Conservation (phyloP, 2,113 vertebrate genomes). For the Proteles cristata region DNA sequence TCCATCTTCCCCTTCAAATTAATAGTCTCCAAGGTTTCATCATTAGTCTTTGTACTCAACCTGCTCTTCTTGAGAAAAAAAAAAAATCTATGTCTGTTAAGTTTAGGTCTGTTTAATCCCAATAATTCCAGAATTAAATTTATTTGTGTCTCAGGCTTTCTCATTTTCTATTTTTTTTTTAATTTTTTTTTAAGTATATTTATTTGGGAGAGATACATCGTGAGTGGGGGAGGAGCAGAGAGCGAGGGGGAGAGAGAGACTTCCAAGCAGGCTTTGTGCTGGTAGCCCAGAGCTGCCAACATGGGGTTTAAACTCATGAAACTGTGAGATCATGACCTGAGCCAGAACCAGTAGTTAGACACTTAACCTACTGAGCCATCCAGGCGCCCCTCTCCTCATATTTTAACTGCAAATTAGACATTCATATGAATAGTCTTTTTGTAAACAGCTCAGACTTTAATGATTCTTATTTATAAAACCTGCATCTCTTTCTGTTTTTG, state of each 20-base stretch:
- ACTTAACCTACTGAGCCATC: too few species aligned
- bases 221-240: too few species aligned
- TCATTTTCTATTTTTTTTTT: too few species aligned
- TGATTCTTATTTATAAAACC: neutral
- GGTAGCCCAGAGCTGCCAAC: too few species aligned
- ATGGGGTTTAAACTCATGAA: too few species aligned
- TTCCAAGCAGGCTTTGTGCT: too few species aligned
- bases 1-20: neutral
- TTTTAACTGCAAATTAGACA: neutral
- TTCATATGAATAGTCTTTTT: neutral
- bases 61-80: neutral
- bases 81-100: neutral
- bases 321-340: too few species aligned
- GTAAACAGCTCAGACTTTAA: neutral
- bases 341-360: too few species aligned
- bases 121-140: neutral
- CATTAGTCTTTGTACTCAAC: neutral
- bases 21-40: neutral
- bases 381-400: neutral
- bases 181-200: too few species aligned
- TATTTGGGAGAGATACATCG: too few species aligned
- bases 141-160: neutral
- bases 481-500: neutral
- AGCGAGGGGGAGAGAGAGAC: too few species aligned
- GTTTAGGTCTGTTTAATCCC: neutral